Percentiles rank a stretch among this genome's conserved stretches.
Conservation (phyloP, 2,113 vertebrate genomes). For the Felis catus region DNA sequence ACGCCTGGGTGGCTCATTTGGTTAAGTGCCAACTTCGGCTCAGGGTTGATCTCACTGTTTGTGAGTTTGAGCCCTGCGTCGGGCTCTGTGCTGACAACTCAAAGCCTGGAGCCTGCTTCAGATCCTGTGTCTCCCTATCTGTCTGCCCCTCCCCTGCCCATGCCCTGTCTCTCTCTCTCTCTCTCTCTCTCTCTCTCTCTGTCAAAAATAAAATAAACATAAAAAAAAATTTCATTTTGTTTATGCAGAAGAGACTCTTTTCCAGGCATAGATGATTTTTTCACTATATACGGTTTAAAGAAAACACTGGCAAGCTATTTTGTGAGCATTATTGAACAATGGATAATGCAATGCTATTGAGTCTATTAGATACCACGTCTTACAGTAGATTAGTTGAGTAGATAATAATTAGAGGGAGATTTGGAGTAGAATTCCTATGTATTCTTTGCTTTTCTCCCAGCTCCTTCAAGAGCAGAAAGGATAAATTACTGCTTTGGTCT, state of each 20-base stretch:
- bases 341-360: neutral
- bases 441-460: neutral
- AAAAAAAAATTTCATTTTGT: neutral
- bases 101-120: too few species aligned
- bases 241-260: neutral
- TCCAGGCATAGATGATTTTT: neutral
- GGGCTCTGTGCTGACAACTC: too few species aligned
- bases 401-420: neutral
- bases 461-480: neutral
- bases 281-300: neutral
- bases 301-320: neutral
- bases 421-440: neutral
- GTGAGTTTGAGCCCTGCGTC: too few species aligned
- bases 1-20: too few species aligned
- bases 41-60: too few species aligned
- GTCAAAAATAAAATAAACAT: too few species aligned
- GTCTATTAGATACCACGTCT: neutral
- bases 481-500: slow-evolving; percentile 17
- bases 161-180: too few species aligned
- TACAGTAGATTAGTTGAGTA: neutral
- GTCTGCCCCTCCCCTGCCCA: too few species aligned
- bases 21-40: too few species aligned
- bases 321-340: neutral
- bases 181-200: too few species aligned
- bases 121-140: too few species aligned